Base-by-base conservation (phyloP, 2,888 invertebrate species). In the Leucoptera coffeella region DNA sequence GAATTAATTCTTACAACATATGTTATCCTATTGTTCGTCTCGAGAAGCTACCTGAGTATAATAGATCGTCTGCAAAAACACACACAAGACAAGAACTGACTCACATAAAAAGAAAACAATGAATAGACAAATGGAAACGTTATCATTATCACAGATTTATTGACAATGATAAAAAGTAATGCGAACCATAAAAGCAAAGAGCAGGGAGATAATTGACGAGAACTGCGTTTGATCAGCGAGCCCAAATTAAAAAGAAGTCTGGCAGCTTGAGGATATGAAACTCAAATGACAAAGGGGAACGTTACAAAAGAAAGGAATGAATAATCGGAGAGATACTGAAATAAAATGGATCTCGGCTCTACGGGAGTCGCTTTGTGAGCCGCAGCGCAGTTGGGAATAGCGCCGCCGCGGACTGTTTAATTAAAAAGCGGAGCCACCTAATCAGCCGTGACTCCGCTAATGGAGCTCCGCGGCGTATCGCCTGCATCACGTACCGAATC, bases 261-360 rank as follows among this genome's bases (percentile, higher is more conserved):
- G 50, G 60, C 59, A 57, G 57, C 53, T 54, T 53, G 51, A 55
- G 51, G 50, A 58, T 59, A 61, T 58, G 56, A 61, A 60, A 58
- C 40, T 57, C 55, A 57, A 49, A 46, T 43, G 42, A 51, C 50
- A 56, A 54, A 56, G 47, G 43, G 43, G 50, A 49, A 47, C 49
- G 47, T 42, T 43, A 45, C 40, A 57, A 57, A 49, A n/a, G n/a
- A n/a, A n/a, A 50, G 45, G 50, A 55, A 51, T 48, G 44, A 49
- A 15, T 15, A 25, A 26, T 26, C 40, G 41, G 41, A n/a, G 42
- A 43, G 41, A 51, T 41, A 45, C 33, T 37, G 34, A 30, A 32
- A 32, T 46, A 36, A 40, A 48, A 50, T 49, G 50, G 38, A 42
- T 41, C 44, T 41, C 38, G 39, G 35, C 37, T 43, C 40, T 42